Base-by-base conservation (phyloP, 2,888 invertebrate genomes). In the Nymphalis polychloros region DNA sequence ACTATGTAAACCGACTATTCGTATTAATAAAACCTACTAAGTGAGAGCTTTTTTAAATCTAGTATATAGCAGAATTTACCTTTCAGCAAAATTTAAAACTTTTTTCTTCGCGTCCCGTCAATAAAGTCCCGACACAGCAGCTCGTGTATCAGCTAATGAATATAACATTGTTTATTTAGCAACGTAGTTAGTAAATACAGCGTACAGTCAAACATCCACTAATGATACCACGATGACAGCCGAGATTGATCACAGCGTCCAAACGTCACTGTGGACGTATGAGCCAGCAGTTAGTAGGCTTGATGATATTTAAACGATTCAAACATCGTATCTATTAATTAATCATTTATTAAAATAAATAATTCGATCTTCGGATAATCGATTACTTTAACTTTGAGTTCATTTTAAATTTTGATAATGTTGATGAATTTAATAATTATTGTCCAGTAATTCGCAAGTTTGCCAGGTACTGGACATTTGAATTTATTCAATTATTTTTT, bases 221-320 rank as follows among this genome's bases (percentile, higher is more conserved):
- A 68, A 64, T 68, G 72, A 68, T 68, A 46, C 62, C 16, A 27
- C 59, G 72, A 59, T 70, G 73, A 75, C 75, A 68, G 67, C 66
- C 61, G 68, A 72, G 73, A 75, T 75, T 72, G 75, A 75, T 73
- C 50, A 69, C 64, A 47, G 55, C 61, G 69, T 59, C 59, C 50
- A 67, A 59, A 69, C 64, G 63, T 67, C 69, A 70, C 64, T 67
- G 67, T 63, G 62, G 67, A 67, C 67, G 69, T 69, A 49, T 23
- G 50, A 59, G n/a, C 49, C 71, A 71, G 71, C 13, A 50, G 63
- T 52, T 48, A 20, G n/a, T 8, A 71, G 64, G 63, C 31, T 35
- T 35, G 20, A n/a, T 6, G n/a, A 49, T n/a, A 17, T 27, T 27
- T 31, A 17, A 53, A 0, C 16, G 7, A 27, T 53, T 13, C 7